phyloP scores from a whole-genome alignment of 2,888 invertebrate species.

The Trilocha varians region DNA sequence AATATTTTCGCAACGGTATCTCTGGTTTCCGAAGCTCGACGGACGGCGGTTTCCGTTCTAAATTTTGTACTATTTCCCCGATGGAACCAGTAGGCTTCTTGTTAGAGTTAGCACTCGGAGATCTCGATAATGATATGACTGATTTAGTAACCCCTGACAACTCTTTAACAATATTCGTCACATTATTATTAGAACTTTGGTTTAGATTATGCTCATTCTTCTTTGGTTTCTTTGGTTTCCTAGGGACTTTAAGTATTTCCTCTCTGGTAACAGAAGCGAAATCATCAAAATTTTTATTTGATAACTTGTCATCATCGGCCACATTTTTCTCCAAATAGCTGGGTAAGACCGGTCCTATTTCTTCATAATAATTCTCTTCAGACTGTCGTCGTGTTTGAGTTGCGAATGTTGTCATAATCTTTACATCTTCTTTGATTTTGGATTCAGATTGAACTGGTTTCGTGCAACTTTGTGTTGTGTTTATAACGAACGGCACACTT shows the following conservation, averaged over 20 bases:
- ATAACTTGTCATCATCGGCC: slow-evolving; percentile 60
- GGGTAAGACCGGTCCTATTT: slow-evolving; percentile 40
- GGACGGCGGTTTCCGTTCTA: slow-evolving; percentile 30
- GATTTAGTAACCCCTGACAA: slow-evolving; percentile 44
- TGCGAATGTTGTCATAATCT: slow-evolving; percentile 12
- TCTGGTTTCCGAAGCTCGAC: slow-evolving; percentile 20
- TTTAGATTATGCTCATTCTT: slow-evolving; percentile 22
- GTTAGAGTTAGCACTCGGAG: slow-evolving; percentile 49
- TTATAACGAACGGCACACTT: slow-evolving; percentile 50
- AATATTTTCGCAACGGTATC: slow-evolving; percentile 36
- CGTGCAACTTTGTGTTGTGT: slow-evolving; percentile 30
- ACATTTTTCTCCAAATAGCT: slow-evolving; percentile 36
- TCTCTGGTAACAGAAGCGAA: slow-evolving; percentile 43
- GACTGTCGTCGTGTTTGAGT: slow-evolving; percentile 25
- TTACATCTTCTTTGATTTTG: slow-evolving; percentile 15
- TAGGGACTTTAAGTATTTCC: slow-evolving; percentile 54
- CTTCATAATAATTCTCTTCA: slow-evolving; percentile 61
- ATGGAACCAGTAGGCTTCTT: slow-evolving; percentile 30
- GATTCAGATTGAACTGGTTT: slow-evolving; percentile 17
- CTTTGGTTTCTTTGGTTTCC: slow-evolving; percentile 51
- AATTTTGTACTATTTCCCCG: slow-evolving; percentile 34
- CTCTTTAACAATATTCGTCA: slow-evolving; percentile 26
- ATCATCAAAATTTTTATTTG: slow-evolving; percentile 36
- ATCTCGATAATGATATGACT: slow-evolving; percentile 49
- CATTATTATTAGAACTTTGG: slow-evolving; percentile 11